phyloP scores from a whole-genome alignment of 2,888 invertebrate genomes.

The Actias luna region DNA sequence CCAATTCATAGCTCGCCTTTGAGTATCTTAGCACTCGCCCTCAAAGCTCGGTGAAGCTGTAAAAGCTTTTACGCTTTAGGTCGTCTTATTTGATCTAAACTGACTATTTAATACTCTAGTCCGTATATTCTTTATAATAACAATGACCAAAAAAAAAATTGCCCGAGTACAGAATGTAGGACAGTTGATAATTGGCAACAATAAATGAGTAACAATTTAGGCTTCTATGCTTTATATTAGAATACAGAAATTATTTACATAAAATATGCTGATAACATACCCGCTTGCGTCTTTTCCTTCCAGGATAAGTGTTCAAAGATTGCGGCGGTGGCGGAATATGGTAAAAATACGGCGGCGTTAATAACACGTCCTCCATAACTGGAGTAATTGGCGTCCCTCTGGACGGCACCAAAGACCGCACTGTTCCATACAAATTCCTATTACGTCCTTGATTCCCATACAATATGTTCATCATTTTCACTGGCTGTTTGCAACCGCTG shows the following conservation, averaged over 20 bases:
- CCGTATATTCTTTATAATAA: no score
- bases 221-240: neutral
- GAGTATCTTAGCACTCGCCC: no score
- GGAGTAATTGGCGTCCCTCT: conserved; percentile 56
- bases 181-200: no score
- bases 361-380: conserved; percentile 61
- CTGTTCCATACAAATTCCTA: conserved; percentile 70
- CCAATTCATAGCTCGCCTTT: no score
- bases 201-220: no score
- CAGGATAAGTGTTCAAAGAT: conserved; percentile 71
- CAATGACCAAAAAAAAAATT: no score
- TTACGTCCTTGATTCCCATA: conserved; percentile 60
- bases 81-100: no score
- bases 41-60: no score
- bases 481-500: conserved; percentile 32
- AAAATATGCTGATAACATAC: conserved; percentile 41
- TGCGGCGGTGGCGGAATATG: conserved; percentile 70
- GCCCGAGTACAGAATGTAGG: no score
- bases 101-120: no score
- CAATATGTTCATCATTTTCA: conserved; percentile 63
- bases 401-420: conserved; percentile 62
- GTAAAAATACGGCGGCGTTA: conserved; percentile 69
- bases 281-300: conserved; percentile 72
- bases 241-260: neutral
- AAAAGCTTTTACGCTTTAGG: no score